Conservation (phyloP, 2,113 vertebrate species). For the Bambusicola thoracicus region DNA sequence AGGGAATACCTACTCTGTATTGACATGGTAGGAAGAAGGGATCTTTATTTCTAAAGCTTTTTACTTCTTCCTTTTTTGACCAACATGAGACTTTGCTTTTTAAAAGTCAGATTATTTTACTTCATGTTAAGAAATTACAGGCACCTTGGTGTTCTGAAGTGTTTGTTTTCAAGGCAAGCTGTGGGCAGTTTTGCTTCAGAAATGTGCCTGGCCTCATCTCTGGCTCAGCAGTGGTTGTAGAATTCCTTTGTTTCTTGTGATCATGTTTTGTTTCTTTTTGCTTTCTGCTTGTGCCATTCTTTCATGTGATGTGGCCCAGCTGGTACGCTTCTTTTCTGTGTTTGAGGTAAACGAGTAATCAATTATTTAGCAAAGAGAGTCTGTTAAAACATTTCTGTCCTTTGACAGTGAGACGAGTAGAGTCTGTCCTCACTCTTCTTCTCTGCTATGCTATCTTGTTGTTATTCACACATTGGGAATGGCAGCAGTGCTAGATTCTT, state of each 20-base stretch:
- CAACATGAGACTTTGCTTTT: background rate
- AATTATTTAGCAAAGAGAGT: background rate
- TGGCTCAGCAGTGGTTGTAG: background rate
- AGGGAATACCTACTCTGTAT: background rate
- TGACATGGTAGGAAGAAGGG: background rate
- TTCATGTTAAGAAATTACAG: constrained; percentile 15
- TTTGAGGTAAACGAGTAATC: background rate
- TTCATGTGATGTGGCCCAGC: constrained; percentile 12
- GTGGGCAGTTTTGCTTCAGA: background rate
- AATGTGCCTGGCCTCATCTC: background rate
- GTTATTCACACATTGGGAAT: background rate
- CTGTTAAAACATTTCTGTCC: background rate
- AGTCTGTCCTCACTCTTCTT: background rate
- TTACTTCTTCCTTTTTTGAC: background rate
- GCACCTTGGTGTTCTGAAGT: background rate
- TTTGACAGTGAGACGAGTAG: background rate
- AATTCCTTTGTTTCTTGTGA: constrained; percentile 28
- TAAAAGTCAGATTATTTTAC: background rate
- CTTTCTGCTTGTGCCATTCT: constrained; percentile 15
- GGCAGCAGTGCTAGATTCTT: background rate
- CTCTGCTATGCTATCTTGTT: background rate
- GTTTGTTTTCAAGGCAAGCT: background rate
- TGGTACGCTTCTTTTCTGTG: background rate
- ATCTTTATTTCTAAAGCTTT: background rate
- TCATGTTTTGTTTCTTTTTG: constrained; percentile 7